Evolutionary conservation across 2,797 vertebrate species (phyloP).

Genomic region (Masticophis lateralis): DNA sequence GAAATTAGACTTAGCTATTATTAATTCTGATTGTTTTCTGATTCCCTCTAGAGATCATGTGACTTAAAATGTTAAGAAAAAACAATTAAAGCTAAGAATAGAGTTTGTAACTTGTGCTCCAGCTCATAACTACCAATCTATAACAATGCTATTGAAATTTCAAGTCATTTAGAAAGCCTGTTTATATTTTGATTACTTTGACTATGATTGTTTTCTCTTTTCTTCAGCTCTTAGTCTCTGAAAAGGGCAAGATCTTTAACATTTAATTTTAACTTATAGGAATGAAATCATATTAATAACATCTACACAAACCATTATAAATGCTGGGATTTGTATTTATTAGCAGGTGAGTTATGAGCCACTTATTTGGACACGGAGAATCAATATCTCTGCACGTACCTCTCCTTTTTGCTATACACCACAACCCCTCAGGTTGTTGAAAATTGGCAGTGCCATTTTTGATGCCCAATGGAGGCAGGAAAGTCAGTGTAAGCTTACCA

Average conservation of each 20-base stretch:
- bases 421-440: no score
- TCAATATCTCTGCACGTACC: no score
- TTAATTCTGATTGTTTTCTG: no score
- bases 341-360: no score
- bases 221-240: background rate
- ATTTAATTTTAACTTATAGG: background rate
- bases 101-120: background rate
- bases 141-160: background rate
- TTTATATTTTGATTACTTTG: background rate
- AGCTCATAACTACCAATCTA: background rate
- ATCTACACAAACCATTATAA: no score
- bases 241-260: background rate
- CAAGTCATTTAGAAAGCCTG: background rate
- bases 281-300: background rate
- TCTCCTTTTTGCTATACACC: no score
- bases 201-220: background rate
- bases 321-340: background rate
- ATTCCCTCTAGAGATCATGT: background rate
- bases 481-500: background rate
- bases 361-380: no score
- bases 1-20: no score
- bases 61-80: background rate
- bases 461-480: no score
- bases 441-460: no score
- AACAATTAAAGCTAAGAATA: background rate